Base-by-base conservation (phyloP, 2,113 vertebrate species). In the Oxyura jamaicensis region DNA sequence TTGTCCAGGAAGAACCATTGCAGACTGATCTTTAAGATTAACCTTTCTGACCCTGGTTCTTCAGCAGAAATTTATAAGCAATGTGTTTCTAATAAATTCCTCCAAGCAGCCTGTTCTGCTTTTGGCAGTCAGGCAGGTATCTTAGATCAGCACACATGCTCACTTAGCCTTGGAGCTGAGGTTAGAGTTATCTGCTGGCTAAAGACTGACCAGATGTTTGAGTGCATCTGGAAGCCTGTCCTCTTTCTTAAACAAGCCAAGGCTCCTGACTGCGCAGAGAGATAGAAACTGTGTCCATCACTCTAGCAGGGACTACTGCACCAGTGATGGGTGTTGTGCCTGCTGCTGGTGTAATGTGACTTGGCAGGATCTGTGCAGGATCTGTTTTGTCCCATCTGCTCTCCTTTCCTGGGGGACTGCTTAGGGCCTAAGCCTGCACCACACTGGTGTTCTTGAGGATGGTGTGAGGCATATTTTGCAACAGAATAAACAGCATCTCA, bases 51-150 rank as follows among this genome's bases (percentile, higher is more conserved):
- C 81, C 66, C 62, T n/a, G 14, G 14, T 44, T 81, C 48, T 85
- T 95, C 46, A 75, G 39, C 63, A 82, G 83, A 91, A 93, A 87
- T 84, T 78, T 76, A 82, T 33, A 65, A 77, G 62, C 81, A 68
- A 2, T 56, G 65, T 87, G 65, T 76, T 95, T 89, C 71, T 58
- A 84, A 41, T 95, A 95, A 95, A 78, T 91, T 93, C 73, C 33
- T 92, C 23, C 33, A 71, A 91, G 69, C 42, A 95, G 69, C 22
- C 48, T 89, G 66, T 72, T 95, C 80, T 81, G 44, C 46, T 10
- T 91, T 93, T 93, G 77, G 22, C 60, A 81, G 63, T 42, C 63
- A 79, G 55, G n/a, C 31, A 90, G 56, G 25, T 87, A 78, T 84
- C 69, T 84, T 41, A 68, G 74, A 35, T 88, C 66, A 84, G 62